Evolutionary conservation across 2,797 vertebrate species (phyloP).

Genomic region (Danio choprae): DNA sequence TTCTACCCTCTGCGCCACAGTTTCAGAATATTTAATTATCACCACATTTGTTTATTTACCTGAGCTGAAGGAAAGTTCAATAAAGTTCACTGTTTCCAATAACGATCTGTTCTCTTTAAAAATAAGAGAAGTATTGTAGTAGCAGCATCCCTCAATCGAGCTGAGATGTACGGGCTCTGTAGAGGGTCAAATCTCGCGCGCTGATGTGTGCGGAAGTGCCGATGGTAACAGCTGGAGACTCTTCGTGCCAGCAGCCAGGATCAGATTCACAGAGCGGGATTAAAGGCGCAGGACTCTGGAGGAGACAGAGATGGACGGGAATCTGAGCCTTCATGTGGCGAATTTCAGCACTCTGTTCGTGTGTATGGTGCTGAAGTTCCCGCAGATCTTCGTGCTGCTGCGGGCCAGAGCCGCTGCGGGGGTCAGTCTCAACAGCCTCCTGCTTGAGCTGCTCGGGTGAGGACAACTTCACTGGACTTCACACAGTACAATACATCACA

Average conservation of each 20-base stretch:
- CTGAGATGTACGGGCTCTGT: conserved; percentile 6
- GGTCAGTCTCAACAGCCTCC: conserved; percentile 77
- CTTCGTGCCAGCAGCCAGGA: neutral
- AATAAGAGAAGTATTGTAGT: neutral
- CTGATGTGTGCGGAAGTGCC: conserved; percentile 44
- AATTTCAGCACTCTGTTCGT: conserved; percentile 78
- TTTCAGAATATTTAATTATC: neutral
- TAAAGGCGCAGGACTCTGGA: neutral
- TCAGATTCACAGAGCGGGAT: neutral
- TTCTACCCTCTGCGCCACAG: no score
- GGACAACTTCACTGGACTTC: neutral
- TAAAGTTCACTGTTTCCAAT: neutral
- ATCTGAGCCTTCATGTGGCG: conserved; percentile 70
- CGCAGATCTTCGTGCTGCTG: conserved; percentile 79
- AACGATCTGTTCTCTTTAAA: neutral
- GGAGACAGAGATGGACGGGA: conserved; percentile 64
- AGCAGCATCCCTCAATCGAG: neutral
- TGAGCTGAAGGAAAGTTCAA: neutral
- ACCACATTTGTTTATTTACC: neutral
- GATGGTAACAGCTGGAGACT: conserved; percentile 5
- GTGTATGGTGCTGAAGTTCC: conserved; percentile 84
- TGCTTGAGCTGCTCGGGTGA: conserved; percentile 80
- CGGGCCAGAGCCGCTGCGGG: conserved; percentile 71
- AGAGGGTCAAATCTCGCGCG: conserved; percentile 26
- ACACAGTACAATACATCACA: neutral